Base-by-base conservation (phyloP, 2,888 invertebrate species). In the Crematogaster levior region DNA sequence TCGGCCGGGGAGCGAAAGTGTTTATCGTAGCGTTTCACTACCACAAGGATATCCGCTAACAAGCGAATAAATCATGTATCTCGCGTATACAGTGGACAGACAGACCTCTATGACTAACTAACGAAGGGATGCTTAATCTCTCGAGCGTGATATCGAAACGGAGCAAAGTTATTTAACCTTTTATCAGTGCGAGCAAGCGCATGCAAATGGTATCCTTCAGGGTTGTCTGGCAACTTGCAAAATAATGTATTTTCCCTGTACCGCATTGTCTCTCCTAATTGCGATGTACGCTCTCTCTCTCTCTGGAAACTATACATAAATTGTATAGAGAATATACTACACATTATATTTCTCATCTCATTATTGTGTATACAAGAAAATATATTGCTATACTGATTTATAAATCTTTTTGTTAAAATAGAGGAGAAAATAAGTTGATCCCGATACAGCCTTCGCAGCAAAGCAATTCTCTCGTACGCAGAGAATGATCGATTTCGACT, bases 91-190 rank as follows among this genome's bases (percentile, higher is more conserved):
- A 68, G n/a, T 53, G 15, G 24, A 51, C 53, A 66, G 53, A 21
- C 51, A 43, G 27, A 56, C 68, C 27, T n/a, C 21, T 75, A 51
- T 61, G 34, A 51, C 7, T 24, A 18, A 48, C 18, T n/a, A 53
- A 65, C 37, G 66, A 77, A 79, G 70, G 77, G 68, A 77, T 53
- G 53, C 24, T 30, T 77, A 68, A 79, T 79, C 77, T 79, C 34
- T 68, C 34, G 9, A 12, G 46, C 21, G 66, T 21, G 56, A 56
- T 86, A 85, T 75, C 70, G 73, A 83, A 82, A 74, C 87, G 51
- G 88, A 77, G 88, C 83, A 89, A 81, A 89, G 89, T 89, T 87
- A 88, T 89, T 88, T 88, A 89, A 89, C 89, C 89, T 86, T 79
- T 89, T 89, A 89, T 87, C 89, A 56, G 68, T 6, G n/a, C 27